A percentile compares a stretch with the other conserved stretches of the same genome.
Evolutionary conservation across 1,140 invertebrate genomes (phyloP).

Genomic region (Stegodyphus mimosarum): DNA sequence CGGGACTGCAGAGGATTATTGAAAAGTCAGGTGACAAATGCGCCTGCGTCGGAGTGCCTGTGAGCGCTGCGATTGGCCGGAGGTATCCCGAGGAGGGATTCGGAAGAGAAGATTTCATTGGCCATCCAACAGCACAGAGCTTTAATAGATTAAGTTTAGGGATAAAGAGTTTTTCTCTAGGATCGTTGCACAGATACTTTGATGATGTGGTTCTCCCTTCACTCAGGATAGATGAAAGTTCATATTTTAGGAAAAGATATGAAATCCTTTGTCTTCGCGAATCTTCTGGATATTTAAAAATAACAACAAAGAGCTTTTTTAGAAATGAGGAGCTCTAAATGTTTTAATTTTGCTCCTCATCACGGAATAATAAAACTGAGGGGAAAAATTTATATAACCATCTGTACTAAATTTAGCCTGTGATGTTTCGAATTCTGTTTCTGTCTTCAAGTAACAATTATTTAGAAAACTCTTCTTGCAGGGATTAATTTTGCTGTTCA

Average conservation of each 20-base stretch:
- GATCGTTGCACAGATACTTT: neutral
- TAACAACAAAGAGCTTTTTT: too few relatives aligned
- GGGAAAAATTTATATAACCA: too few relatives aligned
- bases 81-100: conserved; percentile 27
- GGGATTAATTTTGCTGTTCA: too few relatives aligned
- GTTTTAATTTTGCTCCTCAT: too few relatives aligned
- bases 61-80: conserved; percentile 6
- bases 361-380: too few relatives aligned
- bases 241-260: neutral
- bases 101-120: conserved; percentile 17
- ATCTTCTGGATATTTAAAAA: too few relatives aligned
- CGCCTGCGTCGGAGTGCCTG: conserved; percentile 27
- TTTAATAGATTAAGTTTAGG: conserved; percentile 60
- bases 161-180: conserved; percentile 28
- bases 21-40: conserved; percentile 50
- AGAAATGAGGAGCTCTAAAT: too few relatives aligned
- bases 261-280: too few relatives aligned
- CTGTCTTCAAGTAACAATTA: too few relatives aligned
- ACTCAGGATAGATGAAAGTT: neutral
- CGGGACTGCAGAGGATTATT: conserved; percentile 56
- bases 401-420: too few relatives aligned
- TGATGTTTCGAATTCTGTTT: too few relatives aligned
- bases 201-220: neutral
- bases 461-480: too few relatives aligned
- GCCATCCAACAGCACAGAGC: neutral